Evolutionary conservation across 1,140 invertebrate genomes (phyloP), one percentile per base, ranked within the genome.

Genomic region (Spodoptera frugiperda): DNA sequence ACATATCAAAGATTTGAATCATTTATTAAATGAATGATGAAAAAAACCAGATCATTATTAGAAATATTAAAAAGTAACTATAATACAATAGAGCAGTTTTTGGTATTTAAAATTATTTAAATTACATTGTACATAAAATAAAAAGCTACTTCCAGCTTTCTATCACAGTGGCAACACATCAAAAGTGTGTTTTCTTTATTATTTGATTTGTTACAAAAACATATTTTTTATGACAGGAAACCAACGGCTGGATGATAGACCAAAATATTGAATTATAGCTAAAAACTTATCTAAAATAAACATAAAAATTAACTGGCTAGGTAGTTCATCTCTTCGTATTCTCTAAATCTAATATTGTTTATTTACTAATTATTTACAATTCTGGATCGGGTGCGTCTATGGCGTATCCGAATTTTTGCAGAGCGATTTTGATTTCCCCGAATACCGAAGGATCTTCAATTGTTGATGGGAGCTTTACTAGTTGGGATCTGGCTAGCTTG

Each of bases 381-480:
- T 92, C 94, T 6, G 96, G 96, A 89, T 97, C 96, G 0, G 96
- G 96, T 1, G 96, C 96, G 76, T 95, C 95, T 90, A 95, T 96
- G 2, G 97, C 97, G 83, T 96, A 97, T 3, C 97, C 97, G 55
- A 97, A 90, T 85, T 96, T 96, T 85, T 97, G 96, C 68, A 98
- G 91, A 3, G 96, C 96, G 33, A 94, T 85, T 84, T 97, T 97
- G 55, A 98, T 97, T 85, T 97, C 96, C 3, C 91, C 93, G 85
- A 98, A 99, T 0, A 98, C 97, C 67, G 95, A 95, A 15, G 97
- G 95, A 94, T 99, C 98, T 94, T 99, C 98, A 68, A 99, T 98
- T 0, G 98, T 98, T 3, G 97, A 96, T 55, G 98, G 96, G 88
- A 98, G 96, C 92, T 97, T 96, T 0, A 98, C 96, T 25, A 92